These are phyloP conservation scores for Harmothoe impar DNA, from an alignment of 2,888 invertebrate genomes.

Conservation along the genomic window DNA sequence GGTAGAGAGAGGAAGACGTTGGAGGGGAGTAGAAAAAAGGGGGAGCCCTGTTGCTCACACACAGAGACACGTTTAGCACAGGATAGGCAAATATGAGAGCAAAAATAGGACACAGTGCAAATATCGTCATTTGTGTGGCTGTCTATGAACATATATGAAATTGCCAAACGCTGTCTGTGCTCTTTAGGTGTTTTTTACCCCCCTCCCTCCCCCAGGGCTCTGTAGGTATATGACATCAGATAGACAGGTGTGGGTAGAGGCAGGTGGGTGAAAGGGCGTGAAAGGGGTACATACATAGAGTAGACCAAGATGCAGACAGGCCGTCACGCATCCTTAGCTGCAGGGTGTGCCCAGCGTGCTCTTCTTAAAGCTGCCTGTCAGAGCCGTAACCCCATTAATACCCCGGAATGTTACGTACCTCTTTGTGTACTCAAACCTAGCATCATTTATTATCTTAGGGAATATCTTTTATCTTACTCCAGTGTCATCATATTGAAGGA, in stretches of 20 bases:
- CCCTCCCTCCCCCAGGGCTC: neutral
- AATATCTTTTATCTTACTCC: no score
- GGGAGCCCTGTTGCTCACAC: neutral
- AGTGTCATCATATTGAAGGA: no score
- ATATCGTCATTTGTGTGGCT: slow-evolving; percentile 31
- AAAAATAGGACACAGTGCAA: neutral
- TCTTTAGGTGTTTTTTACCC: neutral
- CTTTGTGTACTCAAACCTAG: no score
- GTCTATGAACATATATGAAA: slow-evolving; percentile 13
- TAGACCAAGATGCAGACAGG: neutral
- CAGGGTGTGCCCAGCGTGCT: neutral
- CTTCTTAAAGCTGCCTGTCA: neutral
- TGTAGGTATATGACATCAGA: no score
- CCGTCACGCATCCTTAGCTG: slow-evolving; percentile 5
- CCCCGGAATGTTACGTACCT: neutral
- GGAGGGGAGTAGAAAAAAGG: neutral
- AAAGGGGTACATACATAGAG: neutral
- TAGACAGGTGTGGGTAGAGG: neutral
- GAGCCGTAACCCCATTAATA: neutral
- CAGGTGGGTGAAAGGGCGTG: neutral
- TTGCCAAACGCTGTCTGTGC: neutral
- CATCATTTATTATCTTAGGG: no score
- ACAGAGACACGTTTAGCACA: neutral
- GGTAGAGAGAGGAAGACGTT: neutral
- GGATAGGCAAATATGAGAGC: neutral